These are phyloP conservation scores for Chrysopilus asiliformis DNA, from an alignment of 2,888 invertebrate species.

Conservation along the genomic window DNA sequence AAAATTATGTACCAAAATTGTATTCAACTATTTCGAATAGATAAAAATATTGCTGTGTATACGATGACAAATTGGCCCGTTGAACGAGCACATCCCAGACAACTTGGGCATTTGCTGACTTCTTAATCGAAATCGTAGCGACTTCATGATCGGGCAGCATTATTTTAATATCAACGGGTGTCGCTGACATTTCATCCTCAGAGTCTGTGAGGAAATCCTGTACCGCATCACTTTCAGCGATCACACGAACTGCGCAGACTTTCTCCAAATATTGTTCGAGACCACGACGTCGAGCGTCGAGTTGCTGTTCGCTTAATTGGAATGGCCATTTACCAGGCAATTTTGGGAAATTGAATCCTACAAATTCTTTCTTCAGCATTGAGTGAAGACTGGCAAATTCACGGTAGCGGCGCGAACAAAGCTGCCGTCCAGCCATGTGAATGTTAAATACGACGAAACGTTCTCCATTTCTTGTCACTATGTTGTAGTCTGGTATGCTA, in stretches of 20 bases:
- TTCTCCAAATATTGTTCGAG: constrained; percentile 96
- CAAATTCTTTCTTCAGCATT: constrained; percentile 83
- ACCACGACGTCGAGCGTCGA: constrained; percentile 89
- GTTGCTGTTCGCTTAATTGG: constrained; percentile 89
- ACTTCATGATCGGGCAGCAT: constrained; percentile 85
- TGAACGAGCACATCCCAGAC: constrained; percentile 80
- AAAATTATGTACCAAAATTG: constrained; percentile 66
- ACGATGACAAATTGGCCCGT: constrained; percentile 67
- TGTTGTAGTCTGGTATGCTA: constrained; percentile 90
- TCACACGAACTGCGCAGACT: constrained; percentile 92
- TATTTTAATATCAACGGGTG: constrained; percentile 63
- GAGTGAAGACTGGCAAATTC: constrained; percentile 88
- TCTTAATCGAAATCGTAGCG: constrained; percentile 74
- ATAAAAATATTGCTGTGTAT: constrained; percentile 82
- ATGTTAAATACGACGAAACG: constrained; percentile 93
- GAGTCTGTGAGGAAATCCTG: constrained; percentile 94
- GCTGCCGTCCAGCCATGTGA: constrained; percentile 96
- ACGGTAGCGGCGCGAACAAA: constrained; percentile 90
- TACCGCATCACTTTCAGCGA: constrained; percentile 93
- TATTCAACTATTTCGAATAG: constrained; percentile 95
- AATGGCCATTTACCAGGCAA: constrained; percentile 99
- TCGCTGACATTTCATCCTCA: constrained; percentile 65
- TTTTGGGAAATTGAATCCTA: constrained; percentile 92
- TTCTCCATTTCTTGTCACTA: constrained; percentile 74
- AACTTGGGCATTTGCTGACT: constrained; percentile 79